Evolutionary conservation across 2,113 vertebrate genomes (phyloP), one percentile per base, ranked within the genome.

Genomic region (Myocastor coypus): DNA sequence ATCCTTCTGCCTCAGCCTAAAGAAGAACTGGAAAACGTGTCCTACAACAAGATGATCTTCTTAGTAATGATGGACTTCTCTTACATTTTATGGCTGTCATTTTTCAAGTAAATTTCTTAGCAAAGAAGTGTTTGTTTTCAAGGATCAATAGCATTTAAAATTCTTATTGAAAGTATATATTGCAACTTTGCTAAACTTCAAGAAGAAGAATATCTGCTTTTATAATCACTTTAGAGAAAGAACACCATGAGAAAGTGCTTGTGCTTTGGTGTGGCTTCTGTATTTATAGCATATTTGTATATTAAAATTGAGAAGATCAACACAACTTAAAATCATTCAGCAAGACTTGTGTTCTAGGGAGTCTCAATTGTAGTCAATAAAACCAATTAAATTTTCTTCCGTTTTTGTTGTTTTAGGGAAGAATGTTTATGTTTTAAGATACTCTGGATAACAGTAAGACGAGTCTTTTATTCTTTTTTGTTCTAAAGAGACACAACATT

Each of bases 111-210:
- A 87, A 30, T 34, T 64, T 52, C 82, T 92, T 83, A 95, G 6
- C 6, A 86, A 83, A 83, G 3, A 87, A 87, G 77, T 75, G 4
- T 81, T 81, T 89, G 2, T 91, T 87, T 34, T 94, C 57, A 91
- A 78, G n/a, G 13, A 83, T 94, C 55, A 87, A 6, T 71, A 14
- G 19, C 22, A 77, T 57, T 94, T 80, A 82, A 82, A 87, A 78
- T 92, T 88, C 5, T 91, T 68, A n/a, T 63, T 85, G 59, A 94
- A 87, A 95, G 68, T 71, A 28, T 94, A 83, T 73, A 82, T 64
- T n/a, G 3, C 9, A 84, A 75, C 26, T 84, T 80, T 42, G 12
- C 4, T 81, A 88, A 93, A 16, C 1, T 4, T 37, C 73, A 71
- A 83, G 10, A 88, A 90, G 28, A 84, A 89, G 78, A 32, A 6